Percentiles rank a stretch among this genome's conserved stretches.
These are phyloP conservation scores for Fratercula arctica DNA, from an alignment of 2,797 vertebrate genomes.

Conservation along the genomic window DNA sequence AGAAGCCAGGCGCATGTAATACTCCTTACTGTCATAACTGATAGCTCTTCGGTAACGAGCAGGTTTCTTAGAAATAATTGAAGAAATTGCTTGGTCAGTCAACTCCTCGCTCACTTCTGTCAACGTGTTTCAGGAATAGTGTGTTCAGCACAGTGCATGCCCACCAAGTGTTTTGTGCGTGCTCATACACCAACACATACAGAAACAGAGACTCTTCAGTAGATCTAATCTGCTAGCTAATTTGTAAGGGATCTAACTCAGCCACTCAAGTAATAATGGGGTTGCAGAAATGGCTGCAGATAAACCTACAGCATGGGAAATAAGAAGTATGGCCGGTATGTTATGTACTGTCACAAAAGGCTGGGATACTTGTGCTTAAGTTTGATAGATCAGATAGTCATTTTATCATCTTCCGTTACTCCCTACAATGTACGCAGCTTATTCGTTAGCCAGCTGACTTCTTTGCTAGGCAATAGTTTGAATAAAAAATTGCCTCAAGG, in stretches of 20 bases:
- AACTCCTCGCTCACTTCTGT: neutral
- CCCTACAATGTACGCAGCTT: neutral
- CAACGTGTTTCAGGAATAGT: neutral
- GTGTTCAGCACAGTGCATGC: neutral
- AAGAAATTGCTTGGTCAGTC: neutral
- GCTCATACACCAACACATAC: neutral
- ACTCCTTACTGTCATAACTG: slow-evolving; percentile 98
- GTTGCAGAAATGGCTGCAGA: neutral
- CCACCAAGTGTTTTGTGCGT: neutral
- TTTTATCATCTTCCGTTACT: neutral
- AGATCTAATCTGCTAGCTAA: neutral
- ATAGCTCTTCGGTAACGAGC: slow-evolving; percentile 91
- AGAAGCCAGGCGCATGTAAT: slow-evolving; percentile 93
- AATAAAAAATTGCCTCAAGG: neutral
- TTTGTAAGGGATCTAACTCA: neutral
- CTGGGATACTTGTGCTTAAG: neutral
- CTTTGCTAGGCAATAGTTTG: neutral
- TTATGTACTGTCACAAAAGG: neutral
- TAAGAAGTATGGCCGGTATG: neutral
- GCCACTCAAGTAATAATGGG: neutral
- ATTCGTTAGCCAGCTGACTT: neutral
- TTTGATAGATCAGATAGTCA: neutral
- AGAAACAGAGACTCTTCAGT: neutral
- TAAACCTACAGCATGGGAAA: neutral
- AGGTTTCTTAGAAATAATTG: slow-evolving; percentile 85